These are phyloP conservation scores for Leptinotarsa defecta DNA, from an alignment of 1,140 invertebrate genomes.

Conservation along the genomic window DNA sequence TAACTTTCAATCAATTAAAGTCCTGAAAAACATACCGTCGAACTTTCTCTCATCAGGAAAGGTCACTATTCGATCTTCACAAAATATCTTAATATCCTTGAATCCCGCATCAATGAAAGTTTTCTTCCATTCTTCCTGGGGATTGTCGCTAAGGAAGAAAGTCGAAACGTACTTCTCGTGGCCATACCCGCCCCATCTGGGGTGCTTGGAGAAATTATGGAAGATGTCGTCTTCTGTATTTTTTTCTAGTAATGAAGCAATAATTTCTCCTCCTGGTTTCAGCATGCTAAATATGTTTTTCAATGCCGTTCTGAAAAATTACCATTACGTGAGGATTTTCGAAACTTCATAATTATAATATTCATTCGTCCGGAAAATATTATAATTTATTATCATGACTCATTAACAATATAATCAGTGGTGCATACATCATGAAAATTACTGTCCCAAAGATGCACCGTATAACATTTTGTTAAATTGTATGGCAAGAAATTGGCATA, in stretches of 20 bases:
- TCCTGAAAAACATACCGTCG: not conserved
- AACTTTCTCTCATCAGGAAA: not conserved
- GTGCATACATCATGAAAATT: no score
- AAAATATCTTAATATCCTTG: not conserved
- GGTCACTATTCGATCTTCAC: not conserved
- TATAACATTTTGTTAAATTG: no score
- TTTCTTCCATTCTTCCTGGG: not conserved
- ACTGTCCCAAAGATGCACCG: no score
- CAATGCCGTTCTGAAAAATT: not conserved
- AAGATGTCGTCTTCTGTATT: conserved; percentile 2
- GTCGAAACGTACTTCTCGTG: not conserved
- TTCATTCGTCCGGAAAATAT: no score
- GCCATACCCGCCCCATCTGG: not conserved
- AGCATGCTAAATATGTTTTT: not conserved
- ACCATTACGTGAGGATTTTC: no score
- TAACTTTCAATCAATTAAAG: no score
- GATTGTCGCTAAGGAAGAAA: not conserved
- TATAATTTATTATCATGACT: no score
- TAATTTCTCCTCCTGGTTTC: conserved; percentile 1
- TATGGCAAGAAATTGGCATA: no score
- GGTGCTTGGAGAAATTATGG: not conserved
- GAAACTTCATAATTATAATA: no score
- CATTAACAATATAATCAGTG: no score
- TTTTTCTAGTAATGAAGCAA: not conserved
- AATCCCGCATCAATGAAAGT: not conserved